Percentiles rank a stretch among this genome's conserved stretches.
Conservation (phyloP, 2,797 vertebrate genomes). For the Acanthiza pusilla region DNA sequence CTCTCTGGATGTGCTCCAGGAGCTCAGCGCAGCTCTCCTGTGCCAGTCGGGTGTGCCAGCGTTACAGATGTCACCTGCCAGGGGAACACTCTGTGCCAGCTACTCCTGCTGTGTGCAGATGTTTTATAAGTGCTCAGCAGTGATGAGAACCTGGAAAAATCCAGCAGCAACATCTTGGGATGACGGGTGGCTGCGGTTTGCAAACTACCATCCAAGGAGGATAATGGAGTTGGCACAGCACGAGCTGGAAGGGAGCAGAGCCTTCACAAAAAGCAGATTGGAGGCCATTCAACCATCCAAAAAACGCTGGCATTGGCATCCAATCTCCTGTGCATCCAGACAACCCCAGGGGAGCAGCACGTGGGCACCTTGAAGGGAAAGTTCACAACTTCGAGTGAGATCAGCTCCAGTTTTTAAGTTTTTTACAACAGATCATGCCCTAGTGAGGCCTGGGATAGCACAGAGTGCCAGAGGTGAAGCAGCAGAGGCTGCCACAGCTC, state of each 20-base stretch:
- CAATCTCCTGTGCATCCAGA: not conserved
- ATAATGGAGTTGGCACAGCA: not conserved
- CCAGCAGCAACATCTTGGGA: not conserved
- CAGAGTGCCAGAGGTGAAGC: too few relatives aligned
- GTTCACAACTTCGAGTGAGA: not conserved
- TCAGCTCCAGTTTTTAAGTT: not conserved
- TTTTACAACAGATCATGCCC: not conserved
- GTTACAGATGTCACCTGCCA: not conserved
- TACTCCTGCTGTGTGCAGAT: not conserved
- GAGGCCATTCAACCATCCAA: not conserved
- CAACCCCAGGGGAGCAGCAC: not conserved
- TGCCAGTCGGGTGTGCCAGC: not conserved
- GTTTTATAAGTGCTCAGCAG: not conserved
- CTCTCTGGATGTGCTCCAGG: not conserved
- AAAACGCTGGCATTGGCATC: not conserved
- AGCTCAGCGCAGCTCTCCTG: not conserved
- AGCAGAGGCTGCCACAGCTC: too few relatives aligned
- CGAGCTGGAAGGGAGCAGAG: not conserved
- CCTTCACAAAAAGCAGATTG: not conserved
- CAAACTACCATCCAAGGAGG: not conserved
- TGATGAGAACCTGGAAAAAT: not conserved
- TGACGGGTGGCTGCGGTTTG: not conserved
- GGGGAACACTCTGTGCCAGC: accelerated
- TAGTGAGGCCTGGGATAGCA: too few relatives aligned
- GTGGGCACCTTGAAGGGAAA: not conserved